Base-by-base conservation (phyloP, 2,888 invertebrate species). In the Erpobdella octoculata region DNA sequence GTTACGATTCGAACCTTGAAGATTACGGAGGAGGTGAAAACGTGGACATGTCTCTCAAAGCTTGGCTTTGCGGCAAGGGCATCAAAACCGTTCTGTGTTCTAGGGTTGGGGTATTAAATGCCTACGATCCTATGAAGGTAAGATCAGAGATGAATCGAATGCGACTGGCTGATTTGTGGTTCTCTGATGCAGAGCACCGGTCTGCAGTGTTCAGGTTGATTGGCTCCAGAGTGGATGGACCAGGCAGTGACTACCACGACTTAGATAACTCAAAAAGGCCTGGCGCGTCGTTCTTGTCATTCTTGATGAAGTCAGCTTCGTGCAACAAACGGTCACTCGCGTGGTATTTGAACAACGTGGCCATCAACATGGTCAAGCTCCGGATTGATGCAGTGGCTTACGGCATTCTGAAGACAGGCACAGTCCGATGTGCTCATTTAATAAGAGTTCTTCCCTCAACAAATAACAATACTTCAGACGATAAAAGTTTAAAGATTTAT, bases 71-170 rank as follows among this genome's bases (percentile, higher is more conserved):
- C 38, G 71, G 71, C 0, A 67, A 65, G 5, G 37, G 64, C 5
- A 67, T 76, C 8, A 71, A 72, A 61, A 61, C 75, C 5, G 62
- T 73, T 15, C 71, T 74, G 5, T 77, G 77, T 66, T 77, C 77
- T 12, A 66, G 74, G 5, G 76, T 76, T 0, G 77, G 76, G 2
- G 73, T 77, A 5, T 64, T 76, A 12, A 74, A 75, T 65, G 71
- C 74, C 15, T 62, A 70, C 36, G 76, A 77, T 46, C 76, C 77
- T 15, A 71, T 75, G 31, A 73, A 73, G 46, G 69, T 76, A 12
- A 71, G 48, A 28, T 72, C 68, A 66, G 25, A 62, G 21, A 31
- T 25, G 15, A 74, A 75, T 71, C 59, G 75, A 35, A 68, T 70
- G 18, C 70, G 74, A 31, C 67, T 77, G 18, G 70, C 72, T 36